A percentile compares a stretch with the other conserved stretches of the same genome.
Evolutionary conservation across 2,113 vertebrate species (phyloP).

Genomic region (Grantiella picta): DNA sequence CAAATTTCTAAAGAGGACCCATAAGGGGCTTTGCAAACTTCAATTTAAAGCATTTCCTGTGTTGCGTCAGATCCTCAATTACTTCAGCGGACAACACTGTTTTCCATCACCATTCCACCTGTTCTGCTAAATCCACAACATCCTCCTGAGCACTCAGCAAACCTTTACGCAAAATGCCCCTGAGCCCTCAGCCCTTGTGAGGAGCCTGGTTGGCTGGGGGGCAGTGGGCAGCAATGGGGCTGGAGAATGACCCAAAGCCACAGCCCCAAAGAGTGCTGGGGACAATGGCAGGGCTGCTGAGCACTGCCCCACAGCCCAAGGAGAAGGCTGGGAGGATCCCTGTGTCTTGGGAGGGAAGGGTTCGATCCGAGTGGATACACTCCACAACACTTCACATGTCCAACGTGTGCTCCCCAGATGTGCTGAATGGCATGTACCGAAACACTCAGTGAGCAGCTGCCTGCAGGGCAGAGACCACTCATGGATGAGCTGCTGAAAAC

Average conservation of each 20-base stretch:
- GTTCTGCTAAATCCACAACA: background rate
- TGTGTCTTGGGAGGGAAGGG: background rate
- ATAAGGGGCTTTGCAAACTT: background rate
- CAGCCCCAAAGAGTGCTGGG: accelerated
- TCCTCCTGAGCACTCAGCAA: accelerated
- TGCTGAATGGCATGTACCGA: accelerated
- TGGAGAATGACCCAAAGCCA: accelerated
- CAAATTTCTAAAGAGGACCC: background rate
- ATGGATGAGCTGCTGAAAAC: background rate
- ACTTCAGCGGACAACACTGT: background rate
- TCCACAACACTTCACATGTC: accelerated
- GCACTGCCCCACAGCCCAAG: accelerated
- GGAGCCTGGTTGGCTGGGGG: background rate
- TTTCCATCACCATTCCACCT: background rate
- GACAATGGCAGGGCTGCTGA: accelerated
- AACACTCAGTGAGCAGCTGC: background rate
- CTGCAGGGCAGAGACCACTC: background rate
- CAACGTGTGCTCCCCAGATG: accelerated
- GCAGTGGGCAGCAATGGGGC: background rate
- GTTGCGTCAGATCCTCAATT: background rate
- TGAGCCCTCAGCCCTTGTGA: accelerated
- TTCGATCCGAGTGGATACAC: accelerated
- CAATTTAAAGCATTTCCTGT: background rate
- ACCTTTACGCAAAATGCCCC: accelerated
- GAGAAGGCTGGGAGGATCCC: background rate